phyloP scores from a whole-genome alignment of 2,113 vertebrate genomes.

The Amazona guildingii region DNA sequence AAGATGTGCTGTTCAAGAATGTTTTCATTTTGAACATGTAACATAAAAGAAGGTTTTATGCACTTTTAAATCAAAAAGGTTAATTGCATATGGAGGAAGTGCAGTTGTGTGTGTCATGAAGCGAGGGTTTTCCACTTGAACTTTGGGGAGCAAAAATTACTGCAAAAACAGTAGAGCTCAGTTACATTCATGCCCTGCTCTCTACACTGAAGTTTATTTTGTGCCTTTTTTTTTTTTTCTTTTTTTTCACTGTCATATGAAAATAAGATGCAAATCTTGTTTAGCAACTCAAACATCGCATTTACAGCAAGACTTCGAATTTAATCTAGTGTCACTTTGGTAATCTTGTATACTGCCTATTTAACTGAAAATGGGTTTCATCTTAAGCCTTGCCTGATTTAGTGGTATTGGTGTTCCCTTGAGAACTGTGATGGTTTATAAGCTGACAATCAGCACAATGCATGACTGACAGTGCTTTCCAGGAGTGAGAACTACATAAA shows the following conservation, averaged over 20 bases:
- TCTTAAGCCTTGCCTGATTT: neutral
- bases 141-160: neutral
- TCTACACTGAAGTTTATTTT: rapidly evolving
- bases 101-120: rapidly evolving
- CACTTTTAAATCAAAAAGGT: rapidly evolving
- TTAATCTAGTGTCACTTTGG: rapidly evolving
- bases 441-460: neutral
- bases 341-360: neutral
- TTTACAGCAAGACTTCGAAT: neutral
- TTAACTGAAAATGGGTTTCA: neutral
- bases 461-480: neutral
- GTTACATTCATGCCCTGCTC: rapidly evolving
- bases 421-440: neutral
- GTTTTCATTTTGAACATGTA: neutral
- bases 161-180: neutral
- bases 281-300: neutral
- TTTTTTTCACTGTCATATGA: neutral
- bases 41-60: rapidly evolving
- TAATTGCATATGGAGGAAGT: neutral
- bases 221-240: neutral
- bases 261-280: rapidly evolving
- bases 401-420: neutral
- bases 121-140: neutral
- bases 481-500: neutral
- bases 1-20: neutral